phyloP scores from a whole-genome alignment of 2,113 vertebrate species.

The Eubucco bourcierii region DNA sequence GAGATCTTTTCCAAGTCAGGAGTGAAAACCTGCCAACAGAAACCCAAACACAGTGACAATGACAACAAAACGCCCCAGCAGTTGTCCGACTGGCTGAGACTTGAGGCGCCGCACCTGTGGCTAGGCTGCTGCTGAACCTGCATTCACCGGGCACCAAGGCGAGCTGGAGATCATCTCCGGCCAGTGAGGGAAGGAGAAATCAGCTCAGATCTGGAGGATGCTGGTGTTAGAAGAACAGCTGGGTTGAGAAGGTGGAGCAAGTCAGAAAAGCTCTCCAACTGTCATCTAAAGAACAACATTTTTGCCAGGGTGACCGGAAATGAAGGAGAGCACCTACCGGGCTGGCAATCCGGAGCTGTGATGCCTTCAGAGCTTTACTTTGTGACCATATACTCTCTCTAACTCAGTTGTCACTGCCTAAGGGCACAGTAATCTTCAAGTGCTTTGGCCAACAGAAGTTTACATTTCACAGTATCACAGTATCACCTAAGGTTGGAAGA shows the following conservation, averaged over 20 bases:
- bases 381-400: not conserved
- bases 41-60: not conserved
- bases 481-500: too few species aligned
- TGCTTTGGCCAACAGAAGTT: not conserved
- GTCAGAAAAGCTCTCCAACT: not conserved
- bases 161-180: not conserved
- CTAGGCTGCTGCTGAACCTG: not conserved
- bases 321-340: not conserved
- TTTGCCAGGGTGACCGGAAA: not conserved
- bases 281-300: not conserved
- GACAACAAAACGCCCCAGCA: not conserved
- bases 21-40: not conserved
- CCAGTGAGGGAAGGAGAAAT: not conserved
- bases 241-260: not conserved
- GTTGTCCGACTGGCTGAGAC: not conserved
- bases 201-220: not conserved
- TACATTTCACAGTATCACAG: too few species aligned
- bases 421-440: not conserved
- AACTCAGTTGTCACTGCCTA: not conserved
- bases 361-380: not conserved
- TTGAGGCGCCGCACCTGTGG: not conserved
- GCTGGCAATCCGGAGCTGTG: not conserved
- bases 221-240: not conserved
- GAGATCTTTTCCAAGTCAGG: not conserved
- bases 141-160: not conserved